Evolutionary conservation across 2,888 invertebrate genomes (phyloP), one percentile per base, ranked within the genome.

Genomic region (Watsonalla binaria): DNA sequence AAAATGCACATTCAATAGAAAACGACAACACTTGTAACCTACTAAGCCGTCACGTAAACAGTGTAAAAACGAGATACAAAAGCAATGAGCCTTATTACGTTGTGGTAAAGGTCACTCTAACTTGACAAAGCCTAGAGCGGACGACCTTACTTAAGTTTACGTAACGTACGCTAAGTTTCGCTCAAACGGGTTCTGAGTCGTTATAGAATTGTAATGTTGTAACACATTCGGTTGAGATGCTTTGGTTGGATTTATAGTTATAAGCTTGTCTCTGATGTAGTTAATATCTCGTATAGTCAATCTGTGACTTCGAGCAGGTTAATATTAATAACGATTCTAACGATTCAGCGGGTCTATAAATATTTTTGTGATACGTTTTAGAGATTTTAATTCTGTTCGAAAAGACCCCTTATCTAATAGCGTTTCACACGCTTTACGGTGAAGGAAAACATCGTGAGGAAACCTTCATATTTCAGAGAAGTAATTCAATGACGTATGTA

Each of bases 71-170:
- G 48, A 46, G 47, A 50, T 7, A n/a, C 11, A 13, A 53, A 24
- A 11, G 53, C 46, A 24, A 14, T 58, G 35, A 42, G 63, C 67
- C 55, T 57, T 72, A 72, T 39, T 33, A 39, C 55, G 58, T 47
- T 49, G 59, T 13, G n/a, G 56, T 68, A 70, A 61, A 58, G 65
- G 51, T 59, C 51, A 55, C 52, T 53, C 46, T 55, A 59, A 51
- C 42, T 42, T 35, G 42, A 6, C 46, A 46, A 51, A 53, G 66
- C 65, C 64, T 52, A 54, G 60, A 54, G 68, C 67, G 64, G 71
- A 52, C 65, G 78, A 76, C 77, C 78, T 77, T 77, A 75, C 60
- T 54, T 62, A 55, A 52, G 50, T 61, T 77, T 76, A 73, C 74
- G 76, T 75, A 73, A 74, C 9, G 33, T 42, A 46, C 46, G 49